Percentiles rank a stretch among this genome's conserved stretches.
Conservation (phyloP, 2,113 vertebrate genomes). For the Sinosuthora webbiana region DNA sequence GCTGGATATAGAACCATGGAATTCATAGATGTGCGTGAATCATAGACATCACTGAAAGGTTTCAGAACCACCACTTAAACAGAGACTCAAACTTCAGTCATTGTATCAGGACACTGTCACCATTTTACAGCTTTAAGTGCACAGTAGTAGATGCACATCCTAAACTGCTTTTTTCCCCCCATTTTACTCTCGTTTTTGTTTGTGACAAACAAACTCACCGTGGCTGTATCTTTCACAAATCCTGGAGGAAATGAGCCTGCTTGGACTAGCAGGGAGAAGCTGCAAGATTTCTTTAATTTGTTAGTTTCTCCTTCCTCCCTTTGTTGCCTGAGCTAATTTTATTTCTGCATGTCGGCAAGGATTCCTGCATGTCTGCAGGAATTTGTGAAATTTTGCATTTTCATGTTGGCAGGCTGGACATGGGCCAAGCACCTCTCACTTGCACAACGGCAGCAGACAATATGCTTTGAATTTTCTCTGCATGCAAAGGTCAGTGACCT, state of each 20-base stretch:
- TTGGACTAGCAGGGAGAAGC: neutral
- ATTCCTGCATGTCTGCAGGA: neutral
- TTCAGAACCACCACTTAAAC: neutral
- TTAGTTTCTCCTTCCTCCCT: neutral
- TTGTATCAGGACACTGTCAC: neutral
- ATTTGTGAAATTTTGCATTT: slow-evolving; percentile 10
- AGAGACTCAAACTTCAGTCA: neutral
- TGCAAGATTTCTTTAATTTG: neutral
- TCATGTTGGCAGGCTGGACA: neutral
- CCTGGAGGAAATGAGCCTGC: neutral
- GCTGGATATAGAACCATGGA: neutral
- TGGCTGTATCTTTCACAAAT: neutral
- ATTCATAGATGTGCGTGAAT: neutral
- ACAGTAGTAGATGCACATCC: neutral
- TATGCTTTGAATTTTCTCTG: slow-evolving; percentile 11
- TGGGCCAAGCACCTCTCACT: neutral
- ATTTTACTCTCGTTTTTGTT: neutral
- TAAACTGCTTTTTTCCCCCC: neutral
- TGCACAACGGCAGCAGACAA: neutral
- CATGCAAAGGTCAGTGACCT: neutral
- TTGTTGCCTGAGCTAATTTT: neutral
- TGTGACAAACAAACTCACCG: neutral
- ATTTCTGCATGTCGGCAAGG: neutral
- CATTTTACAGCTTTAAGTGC: neutral
- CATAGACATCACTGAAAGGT: neutral